Conservation (phyloP, 2,888 invertebrate species). For the Nomada lathburiana region DNA sequence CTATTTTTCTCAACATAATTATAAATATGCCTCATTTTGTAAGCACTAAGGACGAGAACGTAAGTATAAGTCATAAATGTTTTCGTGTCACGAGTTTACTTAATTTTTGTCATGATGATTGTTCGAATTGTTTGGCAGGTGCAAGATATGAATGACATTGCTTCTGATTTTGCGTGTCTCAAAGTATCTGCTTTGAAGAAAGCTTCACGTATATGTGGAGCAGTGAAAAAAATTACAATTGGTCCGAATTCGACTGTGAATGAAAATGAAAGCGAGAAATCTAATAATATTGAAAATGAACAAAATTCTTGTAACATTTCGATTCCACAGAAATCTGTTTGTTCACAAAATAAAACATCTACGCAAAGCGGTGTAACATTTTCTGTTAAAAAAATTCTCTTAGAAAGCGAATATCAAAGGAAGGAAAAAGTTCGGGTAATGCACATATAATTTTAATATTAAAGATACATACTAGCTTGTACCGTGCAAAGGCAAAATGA, state of each 20-base stretch:
- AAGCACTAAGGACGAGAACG: slow-evolving; percentile 57
- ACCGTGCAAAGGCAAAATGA: not conserved
- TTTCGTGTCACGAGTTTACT: not conserved
- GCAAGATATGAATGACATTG: slow-evolving; percentile 73
- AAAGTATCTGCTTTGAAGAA: slow-evolving; percentile 87
- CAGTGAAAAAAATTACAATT: slow-evolving; percentile 86
- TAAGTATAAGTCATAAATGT: slow-evolving; percentile 44
- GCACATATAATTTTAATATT: slow-evolving; percentile 5
- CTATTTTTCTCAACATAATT: slow-evolving; percentile 5
- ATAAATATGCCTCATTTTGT: slow-evolving; percentile 69
- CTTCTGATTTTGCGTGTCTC: slow-evolving; percentile 84
- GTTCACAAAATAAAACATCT: slow-evolving; percentile 78
- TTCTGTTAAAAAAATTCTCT: slow-evolving; percentile 79
- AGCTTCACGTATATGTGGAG: slow-evolving; percentile 86
- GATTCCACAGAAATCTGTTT: slow-evolving; percentile 76
- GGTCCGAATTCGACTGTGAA: slow-evolving; percentile 83
- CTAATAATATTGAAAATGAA: slow-evolving; percentile 74
- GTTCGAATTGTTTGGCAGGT: slow-evolving; percentile 30
- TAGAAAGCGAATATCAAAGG: slow-evolving; percentile 80
- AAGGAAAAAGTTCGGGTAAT: slow-evolving; percentile 78
- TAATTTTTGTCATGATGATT: not conserved
- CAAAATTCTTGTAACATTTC: slow-evolving; percentile 66
- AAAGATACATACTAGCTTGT: not conserved
- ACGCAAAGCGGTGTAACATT: slow-evolving; percentile 77
- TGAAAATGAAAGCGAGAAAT: slow-evolving; percentile 69